Conservation (phyloP, 1,140 invertebrate species). For the Acromyrmex heyeri region DNA sequence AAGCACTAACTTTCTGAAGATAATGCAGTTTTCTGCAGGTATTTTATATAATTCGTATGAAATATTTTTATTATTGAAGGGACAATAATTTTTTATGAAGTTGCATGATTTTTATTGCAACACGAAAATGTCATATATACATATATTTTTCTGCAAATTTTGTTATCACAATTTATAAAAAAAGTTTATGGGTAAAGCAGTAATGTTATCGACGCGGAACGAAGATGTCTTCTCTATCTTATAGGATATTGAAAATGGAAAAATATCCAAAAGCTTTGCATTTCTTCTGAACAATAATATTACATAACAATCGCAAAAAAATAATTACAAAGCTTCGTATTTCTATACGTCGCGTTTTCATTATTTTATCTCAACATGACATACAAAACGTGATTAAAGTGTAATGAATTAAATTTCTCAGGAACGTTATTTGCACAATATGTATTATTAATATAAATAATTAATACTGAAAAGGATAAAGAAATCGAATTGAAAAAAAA, state of each 20-base stretch:
- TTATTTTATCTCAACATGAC: not conserved
- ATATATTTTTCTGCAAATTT: not conserved
- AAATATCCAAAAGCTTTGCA: not conserved
- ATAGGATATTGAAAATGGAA: not conserved
- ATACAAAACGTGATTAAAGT: not conserved
- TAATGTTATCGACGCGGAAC: conserved; percentile 25
- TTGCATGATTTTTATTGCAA: not conserved
- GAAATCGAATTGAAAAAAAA: not conserved
- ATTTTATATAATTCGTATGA: not conserved
- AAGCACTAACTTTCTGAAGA: conserved; percentile 39
- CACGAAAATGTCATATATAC: not conserved
- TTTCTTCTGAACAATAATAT: not conserved
- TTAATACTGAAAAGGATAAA: not conserved
- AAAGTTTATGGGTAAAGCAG: conserved; percentile 26
- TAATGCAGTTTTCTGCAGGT: conserved; percentile 68
- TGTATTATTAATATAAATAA: not conserved
- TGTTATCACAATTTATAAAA: not conserved
- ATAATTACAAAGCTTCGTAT: not conserved
- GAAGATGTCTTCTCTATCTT: not conserved
- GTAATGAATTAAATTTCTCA: not conserved
- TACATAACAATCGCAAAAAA: not conserved
- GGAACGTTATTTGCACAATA: not conserved
- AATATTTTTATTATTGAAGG: not conserved
- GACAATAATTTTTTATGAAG: not conserved
- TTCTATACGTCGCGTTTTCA: not conserved